A percentile compares a stretch with the other conserved stretches of the same genome.
phyloP scores from a whole-genome alignment of 2,888 invertebrate genomes.

The Eilema griseolum region DNA sequence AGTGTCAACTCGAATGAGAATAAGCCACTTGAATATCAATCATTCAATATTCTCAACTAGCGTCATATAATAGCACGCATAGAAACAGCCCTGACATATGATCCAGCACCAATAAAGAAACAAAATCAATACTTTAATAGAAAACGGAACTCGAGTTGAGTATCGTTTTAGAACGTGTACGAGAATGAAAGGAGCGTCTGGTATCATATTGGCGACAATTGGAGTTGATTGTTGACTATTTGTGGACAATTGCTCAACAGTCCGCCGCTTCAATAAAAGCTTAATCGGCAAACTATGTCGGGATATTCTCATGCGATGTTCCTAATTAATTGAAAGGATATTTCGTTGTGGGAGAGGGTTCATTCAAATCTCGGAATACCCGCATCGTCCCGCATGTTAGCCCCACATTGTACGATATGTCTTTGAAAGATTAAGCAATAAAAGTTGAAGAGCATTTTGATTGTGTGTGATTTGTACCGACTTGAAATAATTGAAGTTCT shows the following conservation, averaged over 20 bases:
- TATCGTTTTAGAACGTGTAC: constrained; percentile 55
- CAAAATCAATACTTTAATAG: constrained; percentile 41
- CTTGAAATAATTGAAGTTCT: background rate
- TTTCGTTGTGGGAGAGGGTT: constrained; percentile 57
- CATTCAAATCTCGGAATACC: constrained; percentile 20
- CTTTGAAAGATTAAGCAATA: constrained; percentile 2
- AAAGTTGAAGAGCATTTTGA: background rate
- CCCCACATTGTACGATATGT: background rate
- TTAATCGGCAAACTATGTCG: constrained; percentile 70
- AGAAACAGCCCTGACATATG: constrained; percentile 21
- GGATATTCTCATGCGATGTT: constrained; percentile 79
- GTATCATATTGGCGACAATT: constrained; percentile 82
- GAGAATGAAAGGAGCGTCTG: constrained; percentile 62
- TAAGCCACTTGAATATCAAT: background rate
- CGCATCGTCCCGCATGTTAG: constrained; percentile 20
- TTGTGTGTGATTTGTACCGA: background rate
- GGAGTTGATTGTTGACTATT: constrained; percentile 82
- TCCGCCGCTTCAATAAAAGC: constrained; percentile 60
- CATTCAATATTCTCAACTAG: constrained; percentile 3
- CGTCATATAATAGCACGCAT: background rate
- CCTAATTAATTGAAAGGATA: constrained; percentile 76
- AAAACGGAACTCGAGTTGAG: constrained; percentile 50
- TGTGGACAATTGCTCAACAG: constrained; percentile 77
- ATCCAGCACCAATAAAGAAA: constrained; percentile 28
- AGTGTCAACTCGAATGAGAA: background rate